Conservation (phyloP, 2,113 vertebrate genomes). For the Irena cyanogastra region DNA sequence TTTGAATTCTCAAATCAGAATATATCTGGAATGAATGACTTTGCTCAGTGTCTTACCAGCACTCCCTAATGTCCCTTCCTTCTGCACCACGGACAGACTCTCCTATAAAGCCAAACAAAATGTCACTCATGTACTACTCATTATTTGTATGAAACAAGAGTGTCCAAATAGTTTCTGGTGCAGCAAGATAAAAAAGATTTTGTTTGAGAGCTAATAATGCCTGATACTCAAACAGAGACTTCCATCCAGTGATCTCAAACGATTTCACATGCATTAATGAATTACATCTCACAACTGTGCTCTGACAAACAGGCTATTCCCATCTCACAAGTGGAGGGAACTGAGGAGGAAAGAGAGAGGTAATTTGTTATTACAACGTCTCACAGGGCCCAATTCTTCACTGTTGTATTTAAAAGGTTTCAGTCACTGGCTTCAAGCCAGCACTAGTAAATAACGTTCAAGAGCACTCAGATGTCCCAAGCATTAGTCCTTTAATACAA, state of each 20-base stretch:
- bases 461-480: not conserved
- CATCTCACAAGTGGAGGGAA: constrained; percentile 34
- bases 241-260: constrained; percentile 3
- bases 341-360: constrained; percentile 9
- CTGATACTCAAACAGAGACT: constrained; percentile 8
- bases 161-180: not conserved
- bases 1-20: not conserved
- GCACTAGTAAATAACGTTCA: constrained; percentile 14
- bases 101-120: not conserved
- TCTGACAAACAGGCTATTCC: constrained; percentile 32
- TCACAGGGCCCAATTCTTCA: not conserved
- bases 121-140: not conserved
- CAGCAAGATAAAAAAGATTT: constrained; percentile 13
- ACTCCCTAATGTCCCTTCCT: not conserved
- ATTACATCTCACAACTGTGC: constrained; percentile 23
- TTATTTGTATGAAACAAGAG: not conserved
- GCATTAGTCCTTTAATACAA: not conserved
- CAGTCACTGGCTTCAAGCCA: not conserved
- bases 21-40: not conserved
- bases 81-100: not conserved
- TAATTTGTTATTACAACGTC: constrained; percentile 8
- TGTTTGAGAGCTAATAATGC: constrained; percentile 21
- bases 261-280: constrained; percentile 36
- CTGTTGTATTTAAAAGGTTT: not conserved
- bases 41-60: not conserved